These are phyloP conservation scores for Phycodurus eques DNA, from an alignment of 2,113 vertebrate species.

Conservation along the genomic window DNA sequence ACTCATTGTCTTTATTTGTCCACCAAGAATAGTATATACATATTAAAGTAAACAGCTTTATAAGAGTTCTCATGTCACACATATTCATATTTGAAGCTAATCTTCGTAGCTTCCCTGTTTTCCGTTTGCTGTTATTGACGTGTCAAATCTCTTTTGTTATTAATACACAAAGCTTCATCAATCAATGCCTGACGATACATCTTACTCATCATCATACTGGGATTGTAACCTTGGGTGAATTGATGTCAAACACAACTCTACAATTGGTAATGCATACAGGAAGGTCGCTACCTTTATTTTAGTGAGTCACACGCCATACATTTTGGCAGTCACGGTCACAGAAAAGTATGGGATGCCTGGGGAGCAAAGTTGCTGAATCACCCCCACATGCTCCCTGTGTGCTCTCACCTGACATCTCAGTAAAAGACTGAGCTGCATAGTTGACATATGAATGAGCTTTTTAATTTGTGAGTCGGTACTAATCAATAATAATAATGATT, in stretches of 20 bases:
- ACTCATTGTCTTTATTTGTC: not conserved
- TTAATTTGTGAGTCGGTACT: not conserved
- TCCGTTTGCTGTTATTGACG: not conserved
- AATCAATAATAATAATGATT: too few species aligned
- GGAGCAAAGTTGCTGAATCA: not conserved
- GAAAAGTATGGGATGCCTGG: not conserved
- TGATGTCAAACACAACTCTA: not conserved
- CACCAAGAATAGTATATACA: too few species aligned
- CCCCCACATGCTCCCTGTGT: slow-evolving; percentile 5
- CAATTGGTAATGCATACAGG: not conserved
- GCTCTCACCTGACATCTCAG: slow-evolving; percentile 14
- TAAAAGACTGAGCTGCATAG: slow-evolving; percentile 18
- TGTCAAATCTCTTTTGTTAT: not conserved
- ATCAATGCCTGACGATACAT: not conserved
- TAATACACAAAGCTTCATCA: not conserved
- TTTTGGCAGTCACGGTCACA: slow-evolving; percentile 21
- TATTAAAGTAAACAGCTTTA: not conserved
- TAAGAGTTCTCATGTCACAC: not conserved
- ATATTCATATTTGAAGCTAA: not conserved
- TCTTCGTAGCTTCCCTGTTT: not conserved
- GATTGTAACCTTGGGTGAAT: not conserved
- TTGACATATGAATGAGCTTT: not conserved
- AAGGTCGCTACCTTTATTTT: not conserved
- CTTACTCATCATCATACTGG: not conserved
- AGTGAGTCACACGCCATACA: not conserved